These are phyloP conservation scores for Plagodis pulveraria DNA, from an alignment of 2,888 invertebrate species.

Conservation along the genomic window DNA sequence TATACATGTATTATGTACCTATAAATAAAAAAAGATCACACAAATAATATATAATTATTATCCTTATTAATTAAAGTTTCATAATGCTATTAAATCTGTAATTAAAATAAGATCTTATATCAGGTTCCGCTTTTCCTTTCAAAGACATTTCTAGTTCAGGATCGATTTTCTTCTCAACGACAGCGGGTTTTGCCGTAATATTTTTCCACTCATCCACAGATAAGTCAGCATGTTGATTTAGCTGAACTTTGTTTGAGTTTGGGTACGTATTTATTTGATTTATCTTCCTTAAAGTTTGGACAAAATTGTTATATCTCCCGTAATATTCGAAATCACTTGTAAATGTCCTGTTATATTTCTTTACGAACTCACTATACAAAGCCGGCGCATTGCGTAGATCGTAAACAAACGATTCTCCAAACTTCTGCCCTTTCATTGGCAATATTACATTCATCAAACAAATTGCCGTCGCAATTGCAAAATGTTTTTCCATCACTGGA, in stretches of 20 bases:
- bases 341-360: slow-evolving; percentile 50
- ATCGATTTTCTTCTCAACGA: slow-evolving; percentile 42
- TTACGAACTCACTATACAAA: slow-evolving; percentile 43
- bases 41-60: too few species aligned
- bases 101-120: slow-evolving; percentile 34
- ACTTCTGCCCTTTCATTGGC: slow-evolving; percentile 13
- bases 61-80: too few species aligned
- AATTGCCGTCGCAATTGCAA: slow-evolving; percentile 28
- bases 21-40: too few species aligned
- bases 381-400: slow-evolving; percentile 42
- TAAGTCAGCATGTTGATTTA: slow-evolving; percentile 59
- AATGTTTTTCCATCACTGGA: slow-evolving; percentile 35
- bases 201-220: slow-evolving; percentile 43
- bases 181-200: slow-evolving; percentile 9
- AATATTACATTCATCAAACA: slow-evolving; percentile 28
- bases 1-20: too few species aligned
- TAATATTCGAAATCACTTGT: slow-evolving; percentile 49
- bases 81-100: not conserved
- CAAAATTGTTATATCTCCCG: slow-evolving; percentile 52
- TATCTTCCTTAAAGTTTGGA: slow-evolving; percentile 54
- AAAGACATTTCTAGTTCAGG: slow-evolving; percentile 42
- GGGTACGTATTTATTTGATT: slow-evolving; percentile 54
- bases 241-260: slow-evolving; percentile 46
- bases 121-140: slow-evolving; percentile 18
- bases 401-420: slow-evolving; percentile 33